Evolutionary conservation across 2,888 invertebrate species (phyloP), one percentile per base, ranked within the genome.

Genomic region (Stenchaetothrips biformis): DNA sequence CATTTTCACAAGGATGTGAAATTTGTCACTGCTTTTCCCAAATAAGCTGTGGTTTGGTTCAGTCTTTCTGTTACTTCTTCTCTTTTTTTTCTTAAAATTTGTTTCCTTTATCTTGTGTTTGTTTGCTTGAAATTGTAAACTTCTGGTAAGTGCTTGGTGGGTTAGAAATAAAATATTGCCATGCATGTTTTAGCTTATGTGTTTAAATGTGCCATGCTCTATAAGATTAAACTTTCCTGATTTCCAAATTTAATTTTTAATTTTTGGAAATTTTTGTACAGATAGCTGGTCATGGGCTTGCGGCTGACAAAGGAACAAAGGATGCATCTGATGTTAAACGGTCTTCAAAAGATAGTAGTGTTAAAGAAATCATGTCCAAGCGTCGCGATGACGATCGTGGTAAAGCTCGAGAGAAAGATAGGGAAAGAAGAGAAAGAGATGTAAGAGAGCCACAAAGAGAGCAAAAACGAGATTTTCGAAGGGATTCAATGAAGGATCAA

Each of bases 361-460:
- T 81, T 37, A 82, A 82, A 47, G 82, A 82, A 78, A 81, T 82
- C 21, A 77, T 59, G 18, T 47, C 67, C 11, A 82, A 82, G 62
- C 79, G 67, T n/a, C 79, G 82, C 81, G 79, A 82, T 59, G 53
- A 82, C 81, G 82, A 82, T 53, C 77, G 79, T 59, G 9, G 11
- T 48, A 78, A 78, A 82, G 82, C 78, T 81, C 81, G 49, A 81
- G 74, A 81, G 82, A 81, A 80, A 81, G 80, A 79, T 80, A n/a
- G 62, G 79, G 59, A 82, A 82, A 78, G 81, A 67, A 74, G 16
- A 77, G 16, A 82, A 62, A 81, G 81, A 81, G 48, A 80, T 25
- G 16, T 48, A 21, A 78, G 79, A 53, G 81, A 82, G 25, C 79
- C 78, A 53, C 83, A 83, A 78, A 83, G 37, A 37, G 37, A 37